A percentile compares a stretch with the other conserved stretches of the same genome.
Evolutionary conservation across 2,888 invertebrate genomes (phyloP).

Genomic region (Lottia scabra): DNA sequence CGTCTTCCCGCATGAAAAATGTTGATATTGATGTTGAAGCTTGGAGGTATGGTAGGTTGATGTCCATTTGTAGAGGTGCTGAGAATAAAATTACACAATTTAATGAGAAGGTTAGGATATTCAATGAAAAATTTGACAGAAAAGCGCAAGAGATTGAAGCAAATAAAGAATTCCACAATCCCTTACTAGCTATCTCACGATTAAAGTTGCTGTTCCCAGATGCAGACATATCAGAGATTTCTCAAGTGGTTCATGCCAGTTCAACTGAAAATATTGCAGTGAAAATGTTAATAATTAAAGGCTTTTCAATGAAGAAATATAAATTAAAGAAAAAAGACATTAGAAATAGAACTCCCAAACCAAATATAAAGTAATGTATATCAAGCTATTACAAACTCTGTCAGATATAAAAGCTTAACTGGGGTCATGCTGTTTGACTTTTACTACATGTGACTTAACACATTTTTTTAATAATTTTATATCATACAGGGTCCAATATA

Average conservation of each 20-base stretch:
- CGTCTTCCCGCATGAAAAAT: conserved; percentile 28
- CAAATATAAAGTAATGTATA: no score
- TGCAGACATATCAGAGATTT: conserved; percentile 28
- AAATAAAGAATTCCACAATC: conserved; percentile 15
- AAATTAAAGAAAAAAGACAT: neutral
- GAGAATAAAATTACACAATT: conserved; percentile 33
- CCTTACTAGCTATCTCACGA: conserved; percentile 41
- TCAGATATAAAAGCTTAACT: no score
- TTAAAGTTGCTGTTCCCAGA: conserved; percentile 50
- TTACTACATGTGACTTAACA: no score
- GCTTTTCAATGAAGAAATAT: conserved; percentile 38
- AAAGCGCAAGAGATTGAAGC: conserved; percentile 22
- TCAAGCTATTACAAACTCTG: no score
- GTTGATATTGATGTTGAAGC: conserved; percentile 43
- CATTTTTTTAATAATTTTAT: no score
- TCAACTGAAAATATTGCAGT: conserved; percentile 46
- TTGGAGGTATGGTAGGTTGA: conserved; percentile 21
- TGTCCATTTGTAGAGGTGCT: conserved; percentile 33
- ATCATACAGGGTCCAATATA: no score
- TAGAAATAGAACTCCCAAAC: no score
- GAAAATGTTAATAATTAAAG: conserved; percentile 39
- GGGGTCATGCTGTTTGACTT: no score
- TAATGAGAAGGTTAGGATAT: conserved; percentile 26
- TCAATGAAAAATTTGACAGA: conserved; percentile 22
- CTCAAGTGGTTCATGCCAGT: conserved; percentile 31